phyloP scores from a whole-genome alignment of 2,113 vertebrate genomes.

The Oreochromis spilurus region DNA sequence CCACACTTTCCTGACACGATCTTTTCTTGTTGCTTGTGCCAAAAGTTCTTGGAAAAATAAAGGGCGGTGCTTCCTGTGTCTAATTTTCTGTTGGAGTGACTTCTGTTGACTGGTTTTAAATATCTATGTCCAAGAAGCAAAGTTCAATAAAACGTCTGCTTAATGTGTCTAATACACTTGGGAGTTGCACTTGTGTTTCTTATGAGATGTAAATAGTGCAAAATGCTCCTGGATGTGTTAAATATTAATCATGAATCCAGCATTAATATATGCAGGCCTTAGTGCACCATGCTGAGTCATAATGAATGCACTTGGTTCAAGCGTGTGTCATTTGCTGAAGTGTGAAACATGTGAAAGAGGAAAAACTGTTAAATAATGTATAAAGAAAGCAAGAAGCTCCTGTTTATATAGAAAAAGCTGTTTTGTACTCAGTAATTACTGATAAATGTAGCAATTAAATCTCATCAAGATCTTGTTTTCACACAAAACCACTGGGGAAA shows the following conservation, averaged over 20 bases:
- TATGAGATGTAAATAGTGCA: not conserved
- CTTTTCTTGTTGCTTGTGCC: slow-evolving; percentile 51
- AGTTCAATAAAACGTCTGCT: slow-evolving; percentile 35
- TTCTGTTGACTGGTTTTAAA: slow-evolving; percentile 1
- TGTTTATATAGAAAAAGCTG: not conserved
- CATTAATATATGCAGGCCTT: not conserved
- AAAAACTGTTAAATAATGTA: not conserved
- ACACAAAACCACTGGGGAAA: not conserved
- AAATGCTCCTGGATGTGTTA: not conserved
- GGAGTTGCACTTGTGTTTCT: not conserved
- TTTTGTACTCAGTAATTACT: not conserved
- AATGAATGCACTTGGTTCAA: not conserved
- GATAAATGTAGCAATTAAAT: not conserved
- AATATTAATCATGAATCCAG: not conserved
- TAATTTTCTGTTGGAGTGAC: not conserved
- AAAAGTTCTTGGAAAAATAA: slow-evolving; percentile 33
- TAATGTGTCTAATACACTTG: not conserved
- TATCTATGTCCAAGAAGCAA: not conserved
- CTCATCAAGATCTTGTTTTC: not conserved
- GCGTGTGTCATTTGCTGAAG: not conserved
- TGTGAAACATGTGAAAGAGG: not conserved
- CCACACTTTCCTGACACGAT: slow-evolving; percentile 22
- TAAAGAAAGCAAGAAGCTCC: not conserved
- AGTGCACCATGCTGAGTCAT: not conserved
- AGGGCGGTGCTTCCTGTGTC: not conserved